Evolutionary conservation across 2,797 vertebrate genomes (phyloP).

Genomic region (Avahi laniger): DNA sequence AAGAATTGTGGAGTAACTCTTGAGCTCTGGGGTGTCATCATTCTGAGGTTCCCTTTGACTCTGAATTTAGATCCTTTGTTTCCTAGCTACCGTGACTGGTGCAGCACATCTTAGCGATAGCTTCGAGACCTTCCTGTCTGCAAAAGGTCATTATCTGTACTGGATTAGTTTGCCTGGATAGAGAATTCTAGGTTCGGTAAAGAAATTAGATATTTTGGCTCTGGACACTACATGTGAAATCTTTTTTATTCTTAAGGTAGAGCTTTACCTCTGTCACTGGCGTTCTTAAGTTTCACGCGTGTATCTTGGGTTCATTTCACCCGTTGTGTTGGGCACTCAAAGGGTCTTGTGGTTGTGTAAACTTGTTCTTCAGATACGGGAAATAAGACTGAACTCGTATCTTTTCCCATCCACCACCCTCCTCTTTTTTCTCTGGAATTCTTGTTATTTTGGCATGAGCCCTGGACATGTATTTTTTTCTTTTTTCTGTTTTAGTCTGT

Average conservation of each 20-base stretch:
- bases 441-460: not conserved
- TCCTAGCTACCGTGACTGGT: not conserved
- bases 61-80: not conserved
- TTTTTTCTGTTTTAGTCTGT: not conserved
- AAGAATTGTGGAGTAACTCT: not conserved
- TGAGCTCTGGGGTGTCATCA: not conserved
- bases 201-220: not conserved
- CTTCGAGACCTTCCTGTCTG: not conserved
- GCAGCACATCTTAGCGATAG: not conserved
- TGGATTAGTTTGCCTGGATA: not conserved
- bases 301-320: not conserved
- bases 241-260: not conserved
- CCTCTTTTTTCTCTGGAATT: not conserved
- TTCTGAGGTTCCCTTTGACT: not conserved
- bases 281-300: not conserved
- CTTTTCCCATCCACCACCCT: not conserved
- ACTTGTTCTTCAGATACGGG: not conserved
- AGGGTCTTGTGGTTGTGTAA: not conserved
- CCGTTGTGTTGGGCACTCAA: not conserved
- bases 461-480: not conserved
- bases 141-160: not conserved
- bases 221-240: not conserved
- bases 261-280: not conserved
- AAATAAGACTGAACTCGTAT: not conserved
- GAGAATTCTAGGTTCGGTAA: slow-evolving; percentile 15